Percentiles rank a stretch among this genome's conserved stretches.
Evolutionary conservation across 2,797 vertebrate genomes (phyloP).

Genomic region (Lagorchestes hirsutus): DNA sequence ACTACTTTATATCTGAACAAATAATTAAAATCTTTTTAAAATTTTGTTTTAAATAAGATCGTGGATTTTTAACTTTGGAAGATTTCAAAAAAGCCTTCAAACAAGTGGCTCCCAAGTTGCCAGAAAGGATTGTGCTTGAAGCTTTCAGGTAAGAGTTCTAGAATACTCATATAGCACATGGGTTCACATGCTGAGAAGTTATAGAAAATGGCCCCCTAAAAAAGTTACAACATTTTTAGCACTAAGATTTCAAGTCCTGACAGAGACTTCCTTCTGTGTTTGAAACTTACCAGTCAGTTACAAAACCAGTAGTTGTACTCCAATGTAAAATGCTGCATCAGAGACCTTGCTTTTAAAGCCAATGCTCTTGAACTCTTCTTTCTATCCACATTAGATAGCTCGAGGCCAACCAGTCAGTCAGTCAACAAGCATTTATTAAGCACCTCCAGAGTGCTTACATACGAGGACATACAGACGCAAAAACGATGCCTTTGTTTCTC

Average conservation of each 20-base stretch:
- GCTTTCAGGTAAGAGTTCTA: slow-evolving; percentile 84
- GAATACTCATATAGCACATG: background rate
- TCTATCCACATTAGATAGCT: background rate
- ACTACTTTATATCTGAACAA: background rate
- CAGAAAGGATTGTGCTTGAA: slow-evolving; percentile 84
- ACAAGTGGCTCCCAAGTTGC: slow-evolving; percentile 83
- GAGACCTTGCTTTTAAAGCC: slow-evolving; percentile 11
- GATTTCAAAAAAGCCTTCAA: slow-evolving; percentile 87
- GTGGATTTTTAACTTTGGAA: slow-evolving; percentile 86
- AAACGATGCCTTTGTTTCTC: background rate
- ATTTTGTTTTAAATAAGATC: slow-evolving; percentile 79
- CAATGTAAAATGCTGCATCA: background rate
- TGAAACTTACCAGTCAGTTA: slow-evolving; percentile 21
- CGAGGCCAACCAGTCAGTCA: background rate
- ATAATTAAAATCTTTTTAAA: slow-evolving; percentile 19
- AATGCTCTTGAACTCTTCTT: background rate
- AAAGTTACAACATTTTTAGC: slow-evolving; percentile 19
- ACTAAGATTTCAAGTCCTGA: slow-evolving; percentile 21
- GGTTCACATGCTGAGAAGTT: slow-evolving; percentile 20
- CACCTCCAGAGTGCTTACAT: background rate
- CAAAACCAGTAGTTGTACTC: background rate
- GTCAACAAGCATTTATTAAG: background rate
- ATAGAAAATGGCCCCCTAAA: slow-evolving; percentile 25
- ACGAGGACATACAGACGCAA: background rate
- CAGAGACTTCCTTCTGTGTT: slow-evolving; percentile 20